Base-by-base conservation (phyloP, 2,797 vertebrate genomes). In the Fistularia tabacaria region DNA sequence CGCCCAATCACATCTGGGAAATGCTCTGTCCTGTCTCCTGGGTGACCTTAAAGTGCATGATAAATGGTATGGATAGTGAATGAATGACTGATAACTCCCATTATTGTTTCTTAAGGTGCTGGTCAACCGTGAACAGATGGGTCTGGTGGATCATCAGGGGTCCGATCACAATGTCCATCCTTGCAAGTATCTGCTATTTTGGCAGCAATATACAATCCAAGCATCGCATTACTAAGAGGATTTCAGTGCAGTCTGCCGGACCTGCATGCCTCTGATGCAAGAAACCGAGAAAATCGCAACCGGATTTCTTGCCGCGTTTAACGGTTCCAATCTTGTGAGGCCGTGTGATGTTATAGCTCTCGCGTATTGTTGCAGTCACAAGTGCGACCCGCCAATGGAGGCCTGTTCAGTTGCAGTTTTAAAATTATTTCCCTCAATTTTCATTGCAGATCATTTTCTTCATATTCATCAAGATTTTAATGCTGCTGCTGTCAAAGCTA, bases 71-170 rank as follows among this genome's bases (percentile, higher is more conserved):
- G n/a, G n/a, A n/a, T n/a, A 44, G 12, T 44, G 12, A n/a, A 13
- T 13, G 14, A 7, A n/a, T 8, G 3, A 44, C 12, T 1, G 14
- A 13, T 46, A 25, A 25, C 8, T 14, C 4, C 11, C 25, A 39
- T 15, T 56, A 12, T 50, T 9, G n/a, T 1, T 74, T 74, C 74
- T 67, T 38, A 65, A 99, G 97, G 60, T 99, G 97, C 84, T 99
- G 97, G 97, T 79, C 60, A 9, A 94, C 94, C 45, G 64, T 69
- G 7, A 94, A 91, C 71, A 90, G 78, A 76, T 85, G 84, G 76
- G 93, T 95, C 81, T 98, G 95, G 94, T 98, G 96, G 94, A 98
- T 99, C 67, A 96, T 98, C 57, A 84, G 89, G 72, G 95, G 93
- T 51, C 95, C 97, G 0, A 91, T 97, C 47, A 71, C 93, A 11